Conservation (phyloP, 2,797 vertebrate species). For the Chiroxiphia lanceolata region DNA sequence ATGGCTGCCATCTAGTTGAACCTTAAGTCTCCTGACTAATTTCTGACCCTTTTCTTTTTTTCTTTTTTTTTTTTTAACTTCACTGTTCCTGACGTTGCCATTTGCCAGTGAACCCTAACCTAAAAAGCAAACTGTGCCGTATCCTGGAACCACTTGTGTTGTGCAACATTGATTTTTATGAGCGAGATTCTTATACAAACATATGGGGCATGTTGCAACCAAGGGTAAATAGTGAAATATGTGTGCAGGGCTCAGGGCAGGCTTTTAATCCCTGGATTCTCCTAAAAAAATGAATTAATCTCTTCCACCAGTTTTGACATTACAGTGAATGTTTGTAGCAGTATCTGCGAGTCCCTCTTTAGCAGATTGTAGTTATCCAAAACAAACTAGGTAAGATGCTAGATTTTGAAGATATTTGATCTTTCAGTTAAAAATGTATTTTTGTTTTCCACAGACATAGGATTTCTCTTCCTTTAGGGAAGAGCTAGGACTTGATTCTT, state of each 20-base stretch:
- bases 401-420: not conserved
- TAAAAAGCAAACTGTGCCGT: not conserved
- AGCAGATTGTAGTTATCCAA: not conserved
- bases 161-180: slow-evolving; percentile 8
- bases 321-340: not conserved
- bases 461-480: not conserved
- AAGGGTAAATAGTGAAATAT: not conserved
- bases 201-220: not conserved
- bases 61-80: not conserved
- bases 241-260: not conserved
- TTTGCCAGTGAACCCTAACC: slow-evolving; percentile 8
- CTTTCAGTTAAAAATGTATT: not conserved
- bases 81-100: accelerated
- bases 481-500: not conserved
- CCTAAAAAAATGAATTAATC: not conserved
- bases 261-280: not conserved
- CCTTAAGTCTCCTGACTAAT: accelerated
- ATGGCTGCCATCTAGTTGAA: accelerated
- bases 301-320: not conserved
- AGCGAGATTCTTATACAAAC: slow-evolving; percentile 5
- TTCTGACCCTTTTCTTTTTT: not conserved
- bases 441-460: not conserved
- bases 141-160: not conserved
- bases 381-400: not conserved
- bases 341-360: not conserved